Conservation (phyloP, 2,797 vertebrate genomes). For the Hippocampus kuda region DNA sequence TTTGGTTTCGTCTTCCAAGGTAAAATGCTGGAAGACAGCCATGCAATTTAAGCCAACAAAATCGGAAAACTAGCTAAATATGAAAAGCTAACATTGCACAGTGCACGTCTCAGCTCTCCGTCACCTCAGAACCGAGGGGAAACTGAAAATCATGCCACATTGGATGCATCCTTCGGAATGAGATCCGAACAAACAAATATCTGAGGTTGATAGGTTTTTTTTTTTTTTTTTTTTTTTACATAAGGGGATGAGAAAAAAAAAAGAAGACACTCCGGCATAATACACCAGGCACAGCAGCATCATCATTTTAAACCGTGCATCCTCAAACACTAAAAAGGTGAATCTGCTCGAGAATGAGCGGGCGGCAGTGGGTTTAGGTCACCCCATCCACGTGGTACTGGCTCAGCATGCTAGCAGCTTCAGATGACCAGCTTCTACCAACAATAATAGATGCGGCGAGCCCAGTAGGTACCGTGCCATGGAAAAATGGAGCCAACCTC, state of each 20-base stretch:
- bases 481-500: not conserved
- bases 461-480: not conserved
- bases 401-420: not conserved
- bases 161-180: not conserved
- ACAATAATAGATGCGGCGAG: not conserved
- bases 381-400: not conserved
- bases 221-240: too few relatives aligned
- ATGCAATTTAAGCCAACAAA: constrained; percentile 27
- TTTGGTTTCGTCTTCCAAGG: constrained; percentile 65
- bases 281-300: not conserved
- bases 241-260: too few relatives aligned
- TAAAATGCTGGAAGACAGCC: constrained; percentile 29
- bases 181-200: not conserved
- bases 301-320: not conserved
- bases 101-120: not conserved
- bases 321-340: not conserved
- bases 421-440: not conserved
- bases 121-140: too few relatives aligned
- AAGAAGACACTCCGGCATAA: not conserved
- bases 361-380: not conserved
- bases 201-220: not conserved
- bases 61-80: not conserved
- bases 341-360: not conserved
- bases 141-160: not conserved
- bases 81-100: not conserved